Percentiles rank a stretch among this genome's conserved stretches.
Conservation (phyloP, 1,140 invertebrate species). For the Bradynema listronoti region DNA sequence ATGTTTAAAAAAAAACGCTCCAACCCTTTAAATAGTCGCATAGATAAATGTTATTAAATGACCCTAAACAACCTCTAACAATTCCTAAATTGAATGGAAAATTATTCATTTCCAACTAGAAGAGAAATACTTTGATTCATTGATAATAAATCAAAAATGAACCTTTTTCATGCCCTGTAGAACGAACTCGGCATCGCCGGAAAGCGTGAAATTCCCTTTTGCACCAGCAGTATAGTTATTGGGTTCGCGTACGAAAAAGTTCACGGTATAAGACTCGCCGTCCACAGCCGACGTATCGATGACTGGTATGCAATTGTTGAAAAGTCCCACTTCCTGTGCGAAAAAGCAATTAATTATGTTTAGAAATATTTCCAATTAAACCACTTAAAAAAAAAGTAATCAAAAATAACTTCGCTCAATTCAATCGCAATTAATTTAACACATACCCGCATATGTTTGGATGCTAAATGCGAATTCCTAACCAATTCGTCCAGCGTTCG, state of each 20-base stretch:
- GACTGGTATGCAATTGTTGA: slow-evolving; percentile 41
- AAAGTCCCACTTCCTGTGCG: slow-evolving; percentile 50
- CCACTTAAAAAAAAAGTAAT: slow-evolving; percentile 11
- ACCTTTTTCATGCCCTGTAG: slow-evolving; percentile 42
- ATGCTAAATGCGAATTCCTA: slow-evolving; percentile 41
- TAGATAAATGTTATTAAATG: too few species aligned
- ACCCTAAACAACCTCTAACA: too few species aligned
- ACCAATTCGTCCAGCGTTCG: slow-evolving; percentile 48
- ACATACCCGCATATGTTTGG: slow-evolving; percentile 46
- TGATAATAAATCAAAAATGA: too few species aligned
- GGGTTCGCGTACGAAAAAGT: slow-evolving; percentile 49
- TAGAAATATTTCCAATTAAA: too few species aligned
- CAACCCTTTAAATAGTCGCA: too few species aligned
- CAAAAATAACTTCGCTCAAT: neutral
- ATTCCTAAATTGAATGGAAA: too few species aligned
- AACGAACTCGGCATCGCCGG: slow-evolving; percentile 48
- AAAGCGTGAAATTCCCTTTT: slow-evolving; percentile 48
- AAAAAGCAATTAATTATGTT: too few species aligned
- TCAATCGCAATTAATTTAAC: neutral
- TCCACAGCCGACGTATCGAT: slow-evolving; percentile 38
- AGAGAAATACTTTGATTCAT: too few species aligned
- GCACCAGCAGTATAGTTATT: slow-evolving; percentile 40
- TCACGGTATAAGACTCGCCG: slow-evolving; percentile 34
- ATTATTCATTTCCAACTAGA: too few species aligned
- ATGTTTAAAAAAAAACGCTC: too few species aligned